A percentile compares a stretch with the other conserved stretches of the same genome.
These are phyloP conservation scores for Venusia cambrica DNA, from an alignment of 2,888 invertebrate genomes.

Conservation along the genomic window DNA sequence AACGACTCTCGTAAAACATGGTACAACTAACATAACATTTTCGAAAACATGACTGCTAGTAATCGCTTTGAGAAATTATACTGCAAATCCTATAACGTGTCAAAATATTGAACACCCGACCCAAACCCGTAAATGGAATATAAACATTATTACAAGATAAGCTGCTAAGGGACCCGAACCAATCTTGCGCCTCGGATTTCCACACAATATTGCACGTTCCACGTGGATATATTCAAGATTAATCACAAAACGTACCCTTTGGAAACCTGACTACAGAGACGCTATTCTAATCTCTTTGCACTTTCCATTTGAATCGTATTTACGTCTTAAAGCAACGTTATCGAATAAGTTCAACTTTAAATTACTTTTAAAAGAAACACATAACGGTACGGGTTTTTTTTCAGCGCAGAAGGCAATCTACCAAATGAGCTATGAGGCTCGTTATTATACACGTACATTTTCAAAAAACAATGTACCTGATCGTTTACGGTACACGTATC, in stretches of 20 bases:
- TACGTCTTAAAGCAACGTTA: conserved; percentile 52
- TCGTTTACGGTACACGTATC: too few relatives aligned
- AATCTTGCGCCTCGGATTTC: conserved; percentile 46
- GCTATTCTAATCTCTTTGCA: conserved; percentile 52
- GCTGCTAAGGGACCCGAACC: conserved; percentile 44
- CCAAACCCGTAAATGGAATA: conserved; percentile 47
- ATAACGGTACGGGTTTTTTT: too few relatives aligned
- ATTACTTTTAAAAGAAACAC: conserved; percentile 29
- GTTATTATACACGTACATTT: too few relatives aligned
- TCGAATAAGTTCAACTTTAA: conserved; percentile 43
- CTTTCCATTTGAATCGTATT: conserved; percentile 58
- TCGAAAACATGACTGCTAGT: conserved; percentile 1
- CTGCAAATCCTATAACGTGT: conserved; percentile 31
- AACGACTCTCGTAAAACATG: too few relatives aligned
- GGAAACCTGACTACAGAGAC: conserved; percentile 50
- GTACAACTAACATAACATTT: too few relatives aligned
- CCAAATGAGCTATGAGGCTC: too few relatives aligned
- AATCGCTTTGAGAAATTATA: conserved; percentile 24
- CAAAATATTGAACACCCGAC: conserved; percentile 29
- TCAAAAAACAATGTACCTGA: too few relatives aligned
- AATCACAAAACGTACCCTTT: conserved; percentile 55
- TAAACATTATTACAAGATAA: conserved; percentile 60
- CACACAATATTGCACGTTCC: conserved; percentile 37
- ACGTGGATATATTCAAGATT: conserved; percentile 20
- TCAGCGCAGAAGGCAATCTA: too few relatives aligned